phyloP scores from a whole-genome alignment of 2,797 vertebrate genomes.

The Lutjanus campechanus region DNA sequence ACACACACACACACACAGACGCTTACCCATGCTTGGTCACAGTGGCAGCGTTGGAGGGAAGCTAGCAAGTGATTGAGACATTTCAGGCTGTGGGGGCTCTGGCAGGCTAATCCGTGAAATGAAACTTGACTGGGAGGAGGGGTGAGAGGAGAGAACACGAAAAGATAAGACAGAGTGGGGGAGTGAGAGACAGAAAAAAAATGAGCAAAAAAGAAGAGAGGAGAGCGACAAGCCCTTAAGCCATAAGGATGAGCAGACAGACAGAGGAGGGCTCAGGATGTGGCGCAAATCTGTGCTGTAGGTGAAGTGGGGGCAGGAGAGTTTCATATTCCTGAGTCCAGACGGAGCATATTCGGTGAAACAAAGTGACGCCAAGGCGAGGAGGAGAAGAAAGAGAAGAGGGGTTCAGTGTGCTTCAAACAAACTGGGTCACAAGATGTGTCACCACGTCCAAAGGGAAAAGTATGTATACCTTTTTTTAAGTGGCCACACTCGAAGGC shows the following conservation, averaged over 20 bases:
- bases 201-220: constrained; percentile 43
- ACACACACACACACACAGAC: constrained; percentile 11
- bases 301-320: constrained; percentile 62
- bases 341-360: constrained; percentile 36
- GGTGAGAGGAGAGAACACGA: constrained; percentile 72
- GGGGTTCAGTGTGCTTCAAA: constrained; percentile 29
- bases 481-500: constrained; percentile 12
- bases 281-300: constrained; percentile 58
- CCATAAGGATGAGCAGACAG: constrained; percentile 66
- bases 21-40: constrained; percentile 39
- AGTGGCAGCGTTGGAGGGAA: constrained; percentile 50
- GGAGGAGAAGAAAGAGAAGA: constrained; percentile 24
- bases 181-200: constrained; percentile 43
- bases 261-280: constrained; percentile 44
- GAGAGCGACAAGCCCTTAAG: constrained; percentile 72
- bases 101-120: constrained; percentile 84
- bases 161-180: constrained; percentile 75
- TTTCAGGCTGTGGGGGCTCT: constrained; percentile 79
- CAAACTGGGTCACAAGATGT: constrained; percentile 21
- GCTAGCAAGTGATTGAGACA: constrained; percentile 79
- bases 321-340: constrained; percentile 50
- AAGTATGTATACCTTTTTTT: neutral
- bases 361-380: constrained; percentile 44
- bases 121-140: constrained; percentile 81
- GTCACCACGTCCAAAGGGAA: constrained; percentile 13